Base-by-base conservation (phyloP, 2,113 vertebrate species). In the Tachysurus fulvidraco region DNA sequence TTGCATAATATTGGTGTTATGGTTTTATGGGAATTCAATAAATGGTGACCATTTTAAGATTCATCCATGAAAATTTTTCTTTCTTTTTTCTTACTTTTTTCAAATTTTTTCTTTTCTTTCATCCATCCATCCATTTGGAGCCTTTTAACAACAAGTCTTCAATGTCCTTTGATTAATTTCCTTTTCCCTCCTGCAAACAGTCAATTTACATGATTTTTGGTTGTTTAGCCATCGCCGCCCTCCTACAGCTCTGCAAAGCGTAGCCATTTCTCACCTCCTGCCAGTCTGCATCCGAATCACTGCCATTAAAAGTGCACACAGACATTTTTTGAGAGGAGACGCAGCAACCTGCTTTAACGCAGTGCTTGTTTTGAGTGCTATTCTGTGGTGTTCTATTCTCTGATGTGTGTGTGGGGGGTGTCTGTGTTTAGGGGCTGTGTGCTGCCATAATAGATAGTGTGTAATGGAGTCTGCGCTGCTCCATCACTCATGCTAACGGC, bases 361-460 rank as follows among this genome's bases (percentile, higher is more conserved):
- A 77, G 55, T 55, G 79, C 83, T 67, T 11, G 25, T 85, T 82
- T 85, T 79, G 81, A 86, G 85, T 81, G 81, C 57, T 86, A 55
- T 65, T 86, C 84, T 82, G 79, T 23, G 80, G 59, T 25, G 85
- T 50, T 50, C 46, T 50, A 44, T 46, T 60, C 67, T 59, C 28
- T n/a, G 25, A 64, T 10, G 23, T 30, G 17, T 28, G 85, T 50
- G 46, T 36, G 77, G 9, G 82, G 46, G 73, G 73, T 74, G 84
- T 84, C 54, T 74, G 84, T 67, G 81, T 85, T 84, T 85, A 64
- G 62, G 14, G 41, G 76, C 52, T 57, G 67, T 82, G 46, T 50
- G 41, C 85, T 41, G 62, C 30, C 41, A 44, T 88, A 85, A 88
- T 89, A 83, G 87, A 91, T 91, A n/a, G 59, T 86, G 86, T 60